Percentiles rank a stretch among this genome's conserved stretches.
These are phyloP conservation scores for Oppia nitens DNA, from an alignment of 1,140 invertebrate genomes.

Conservation along the genomic window DNA sequence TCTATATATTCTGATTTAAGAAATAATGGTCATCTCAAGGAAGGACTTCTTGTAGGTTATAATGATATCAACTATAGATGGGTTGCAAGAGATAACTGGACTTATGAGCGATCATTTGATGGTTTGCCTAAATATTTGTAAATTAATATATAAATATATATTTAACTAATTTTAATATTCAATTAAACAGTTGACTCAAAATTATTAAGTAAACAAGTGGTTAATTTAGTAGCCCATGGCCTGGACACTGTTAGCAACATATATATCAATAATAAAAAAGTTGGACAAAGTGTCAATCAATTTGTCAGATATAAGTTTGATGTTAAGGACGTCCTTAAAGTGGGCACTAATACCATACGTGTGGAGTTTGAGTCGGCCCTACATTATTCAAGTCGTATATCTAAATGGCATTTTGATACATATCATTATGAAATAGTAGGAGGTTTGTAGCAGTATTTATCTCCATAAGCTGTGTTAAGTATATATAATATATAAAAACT, in stretches of 20 bases:
- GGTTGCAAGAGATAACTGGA: slow-evolving; percentile 60
- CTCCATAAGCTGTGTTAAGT: slow-evolving; percentile 45
- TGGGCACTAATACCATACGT: slow-evolving; percentile 40
- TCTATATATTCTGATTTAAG: slow-evolving; percentile 65
- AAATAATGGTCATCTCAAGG: slow-evolving; percentile 37
- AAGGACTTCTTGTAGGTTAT: slow-evolving; percentile 47
- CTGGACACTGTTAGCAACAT: slow-evolving; percentile 67
- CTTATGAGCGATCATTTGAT: slow-evolving; percentile 38
- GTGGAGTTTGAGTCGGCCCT: slow-evolving; percentile 60
- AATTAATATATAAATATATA: background rate
- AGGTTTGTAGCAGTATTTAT: slow-evolving; percentile 67
- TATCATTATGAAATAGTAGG: slow-evolving; percentile 52
- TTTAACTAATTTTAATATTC: background rate
- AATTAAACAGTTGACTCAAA: slow-evolving; percentile 16
- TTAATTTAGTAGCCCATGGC: slow-evolving; percentile 39
- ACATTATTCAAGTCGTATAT: slow-evolving; percentile 39
- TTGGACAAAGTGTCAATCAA: slow-evolving; percentile 68
- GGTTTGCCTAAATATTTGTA: slow-evolving; percentile 22
- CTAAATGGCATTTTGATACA: slow-evolving; percentile 30
- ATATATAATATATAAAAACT: slow-evolving; percentile 36
- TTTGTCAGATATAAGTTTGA: slow-evolving; percentile 64
- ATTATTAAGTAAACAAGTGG: slow-evolving; percentile 17
- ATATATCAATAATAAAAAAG: slow-evolving; percentile 46
- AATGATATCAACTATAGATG: slow-evolving; percentile 66
- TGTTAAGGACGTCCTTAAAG: slow-evolving; percentile 40